Evolutionary conservation across 64 coral and sea anemone species (phyloP), one percentile per base, ranked within the genome.

Genomic region (Hydrozoanthus tunicans): DNA sequence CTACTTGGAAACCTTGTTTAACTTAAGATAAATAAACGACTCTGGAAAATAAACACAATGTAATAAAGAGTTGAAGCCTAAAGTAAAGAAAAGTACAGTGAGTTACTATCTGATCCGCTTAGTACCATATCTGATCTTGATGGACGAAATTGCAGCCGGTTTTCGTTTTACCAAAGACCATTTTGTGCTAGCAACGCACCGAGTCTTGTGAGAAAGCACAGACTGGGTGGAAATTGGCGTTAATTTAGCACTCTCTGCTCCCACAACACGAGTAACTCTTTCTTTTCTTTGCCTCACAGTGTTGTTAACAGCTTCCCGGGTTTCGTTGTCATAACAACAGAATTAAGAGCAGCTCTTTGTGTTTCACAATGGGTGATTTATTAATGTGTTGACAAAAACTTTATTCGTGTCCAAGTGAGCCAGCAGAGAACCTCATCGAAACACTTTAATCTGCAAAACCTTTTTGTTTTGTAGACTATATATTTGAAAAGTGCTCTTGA

Each of bases 61-160:
- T 65, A 27, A 24, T 13, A 26, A 14, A 17, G 55, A 86, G 63
- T 59, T 60, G 67, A 81, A 59, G 15, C 69, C 12, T 15, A 92
- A 73, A 89, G 56, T 73, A 10, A 73, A 32, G 7, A 76, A 58
- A 10, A 14, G 58, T n/a, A 3, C 9, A 79, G 74, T 79, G 20
- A 90, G 32, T 67, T 90, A 79, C 60, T 27, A 17, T 59, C 77
- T 6, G 11, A 58, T 58, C 64, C 25, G 51, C 94, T 93, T 75
- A 43, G 32, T 43, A 98, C 96, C 96, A 98, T 27, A 98, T 98
- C 88, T 98, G 96, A 82, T 98, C 96, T 77, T 95, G 94, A 51
- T 92, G 90, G 9, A 98, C 96, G 43, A 98, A 98, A 62, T 98
- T 98, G 26, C 65, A 96, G 55, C 95, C 89, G 7, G 92, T 66